phyloP scores from a whole-genome alignment of 1,140 invertebrate genomes.

The Drosophila biarmipes region DNA sequence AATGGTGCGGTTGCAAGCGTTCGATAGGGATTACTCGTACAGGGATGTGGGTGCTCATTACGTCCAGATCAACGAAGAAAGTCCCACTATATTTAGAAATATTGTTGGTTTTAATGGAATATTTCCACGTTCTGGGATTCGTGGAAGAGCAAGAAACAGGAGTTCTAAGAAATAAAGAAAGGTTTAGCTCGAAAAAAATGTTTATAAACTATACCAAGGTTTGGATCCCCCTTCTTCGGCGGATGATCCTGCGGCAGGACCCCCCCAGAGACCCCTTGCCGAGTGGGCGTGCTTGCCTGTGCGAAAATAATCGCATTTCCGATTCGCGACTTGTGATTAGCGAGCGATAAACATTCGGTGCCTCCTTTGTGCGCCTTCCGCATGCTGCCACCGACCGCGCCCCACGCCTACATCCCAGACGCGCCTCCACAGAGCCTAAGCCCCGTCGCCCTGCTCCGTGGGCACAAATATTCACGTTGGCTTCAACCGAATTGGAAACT shows the following conservation, averaged over 20 bases:
- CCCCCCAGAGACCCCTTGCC: not conserved
- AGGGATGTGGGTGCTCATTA: no score
- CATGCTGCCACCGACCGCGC: conserved; percentile 17
- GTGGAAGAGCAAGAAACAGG: no score
- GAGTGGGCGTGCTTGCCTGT: conserved; percentile 27
- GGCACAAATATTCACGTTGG: conserved; percentile 74
- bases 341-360: conserved; percentile 67
- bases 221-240: no score
- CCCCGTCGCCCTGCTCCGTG: conserved; percentile 23
- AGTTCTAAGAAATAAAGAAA: no score
- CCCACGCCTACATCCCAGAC: conserved; percentile 10
- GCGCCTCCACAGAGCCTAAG: conserved; percentile 15
- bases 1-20: no score
- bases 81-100: no score
- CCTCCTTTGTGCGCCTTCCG: conserved; percentile 39
- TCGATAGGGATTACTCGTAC: no score
- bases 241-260: not conserved
- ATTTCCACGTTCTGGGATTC: no score
- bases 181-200: no score
- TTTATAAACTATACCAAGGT: no score
- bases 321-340: conserved; percentile 79
- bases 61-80: no score
- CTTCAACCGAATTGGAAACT: conserved; percentile 70
- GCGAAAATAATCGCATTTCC: conserved; percentile 77
- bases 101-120: no score